These are phyloP conservation scores for Cephus runcator DNA, from an alignment of 2,888 invertebrate species.

Conservation along the genomic window DNA sequence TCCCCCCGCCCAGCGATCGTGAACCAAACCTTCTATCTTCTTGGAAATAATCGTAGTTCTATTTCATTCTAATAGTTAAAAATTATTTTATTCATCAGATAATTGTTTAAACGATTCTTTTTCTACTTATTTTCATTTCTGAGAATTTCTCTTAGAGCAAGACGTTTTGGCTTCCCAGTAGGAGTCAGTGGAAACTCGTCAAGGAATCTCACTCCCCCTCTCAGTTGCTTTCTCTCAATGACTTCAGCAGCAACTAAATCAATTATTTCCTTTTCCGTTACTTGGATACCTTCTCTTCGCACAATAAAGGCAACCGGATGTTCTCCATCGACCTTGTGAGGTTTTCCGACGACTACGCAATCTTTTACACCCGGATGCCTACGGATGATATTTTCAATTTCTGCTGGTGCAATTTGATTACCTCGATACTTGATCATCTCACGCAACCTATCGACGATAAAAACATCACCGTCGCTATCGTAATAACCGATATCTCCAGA, in stretches of 20 bases:
- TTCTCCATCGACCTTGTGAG: conserved; percentile 45
- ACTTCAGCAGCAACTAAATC: conserved; percentile 9
- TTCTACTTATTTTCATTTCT: not conserved
- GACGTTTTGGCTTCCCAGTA: conserved; percentile 1
- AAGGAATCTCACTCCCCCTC: conserved; percentile 11
- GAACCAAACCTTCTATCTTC: not conserved
- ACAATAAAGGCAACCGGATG: conserved; percentile 54
- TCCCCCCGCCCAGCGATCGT: not conserved
- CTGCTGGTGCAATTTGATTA: conserved; percentile 50
- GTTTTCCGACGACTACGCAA: conserved; percentile 49
- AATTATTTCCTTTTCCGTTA: conserved; percentile 10
- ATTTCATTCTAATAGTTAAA: not conserved
- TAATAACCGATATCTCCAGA: conserved; percentile 55
- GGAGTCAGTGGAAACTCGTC: conserved; percentile 3
- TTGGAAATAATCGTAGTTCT: not conserved
- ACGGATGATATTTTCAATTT: conserved; percentile 48
- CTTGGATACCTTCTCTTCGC: conserved; percentile 1
- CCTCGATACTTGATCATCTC: conserved; percentile 55
- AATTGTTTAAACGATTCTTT: not conserved
- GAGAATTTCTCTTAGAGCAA: not conserved
- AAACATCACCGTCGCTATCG: conserved; percentile 50
- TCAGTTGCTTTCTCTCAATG: not conserved
- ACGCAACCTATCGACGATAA: conserved; percentile 52
- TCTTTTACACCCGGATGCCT: conserved; percentile 49
- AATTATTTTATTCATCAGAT: not conserved